Evolutionary conservation across 2,113 vertebrate genomes (phyloP).

Genomic region (Pelusios castaneus): DNA sequence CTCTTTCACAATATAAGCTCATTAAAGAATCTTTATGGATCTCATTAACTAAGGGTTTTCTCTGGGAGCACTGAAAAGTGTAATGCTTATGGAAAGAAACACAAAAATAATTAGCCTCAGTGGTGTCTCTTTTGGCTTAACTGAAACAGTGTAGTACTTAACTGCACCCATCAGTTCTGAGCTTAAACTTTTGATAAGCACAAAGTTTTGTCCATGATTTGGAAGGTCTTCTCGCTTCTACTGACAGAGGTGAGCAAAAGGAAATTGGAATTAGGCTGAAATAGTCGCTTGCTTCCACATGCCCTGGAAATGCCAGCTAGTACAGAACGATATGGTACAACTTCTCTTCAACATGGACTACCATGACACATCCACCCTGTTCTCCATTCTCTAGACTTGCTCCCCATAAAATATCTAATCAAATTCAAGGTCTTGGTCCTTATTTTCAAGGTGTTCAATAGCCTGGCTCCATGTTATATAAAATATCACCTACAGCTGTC

Average conservation of each 20-base stretch:
- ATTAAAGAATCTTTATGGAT: slow-evolving; percentile 83
- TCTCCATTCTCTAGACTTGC: neutral
- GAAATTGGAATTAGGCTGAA: neutral
- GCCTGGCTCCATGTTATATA: neutral
- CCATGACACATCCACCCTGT: neutral
- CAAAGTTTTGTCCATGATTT: neutral
- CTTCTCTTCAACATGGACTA: neutral
- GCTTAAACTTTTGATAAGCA: neutral
- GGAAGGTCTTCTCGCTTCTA: slow-evolving; percentile 1
- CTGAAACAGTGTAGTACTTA: slow-evolving; percentile 39
- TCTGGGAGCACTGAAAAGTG: slow-evolving; percentile 71
- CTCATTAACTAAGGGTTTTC: slow-evolving; percentile 77
- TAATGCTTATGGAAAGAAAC: slow-evolving; percentile 69
- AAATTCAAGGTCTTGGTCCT: neutral
- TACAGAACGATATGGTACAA: neutral
- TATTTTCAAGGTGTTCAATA: neutral
- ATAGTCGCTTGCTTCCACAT: neutral
- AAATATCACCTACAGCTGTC: neutral
- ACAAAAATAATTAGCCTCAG: slow-evolving; percentile 73
- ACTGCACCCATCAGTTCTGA: neutral
- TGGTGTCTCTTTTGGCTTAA: slow-evolving; percentile 63
- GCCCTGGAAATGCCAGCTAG: neutral
- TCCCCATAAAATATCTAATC: neutral
- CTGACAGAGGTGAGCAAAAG: neutral
- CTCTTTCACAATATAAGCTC: slow-evolving; percentile 76